These are phyloP conservation scores for Miltochrista miniata DNA, from an alignment of 2,888 invertebrate genomes.

Conservation along the genomic window DNA sequence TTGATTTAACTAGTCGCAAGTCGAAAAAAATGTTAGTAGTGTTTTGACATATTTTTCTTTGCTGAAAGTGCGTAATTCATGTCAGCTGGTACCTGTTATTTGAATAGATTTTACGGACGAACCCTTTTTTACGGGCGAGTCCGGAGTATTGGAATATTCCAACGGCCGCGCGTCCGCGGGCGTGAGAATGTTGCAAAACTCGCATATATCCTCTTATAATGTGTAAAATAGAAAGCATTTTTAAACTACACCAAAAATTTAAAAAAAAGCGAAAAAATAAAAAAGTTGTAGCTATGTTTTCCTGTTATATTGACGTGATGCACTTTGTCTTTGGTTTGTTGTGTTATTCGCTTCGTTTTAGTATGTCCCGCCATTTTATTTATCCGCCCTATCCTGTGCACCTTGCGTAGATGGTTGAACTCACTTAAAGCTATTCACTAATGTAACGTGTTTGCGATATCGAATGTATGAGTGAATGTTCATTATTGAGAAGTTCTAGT, in stretches of 20 bases:
- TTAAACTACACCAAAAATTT: slow-evolving; percentile 65
- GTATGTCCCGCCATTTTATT: slow-evolving; percentile 62
- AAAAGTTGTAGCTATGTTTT: slow-evolving; percentile 67
- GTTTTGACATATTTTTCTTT: slow-evolving; percentile 85
- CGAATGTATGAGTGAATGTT: slow-evolving; percentile 41
- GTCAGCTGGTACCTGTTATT: slow-evolving; percentile 79
- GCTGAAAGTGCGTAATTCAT: slow-evolving; percentile 85
- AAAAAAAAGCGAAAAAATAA: slow-evolving; percentile 52
- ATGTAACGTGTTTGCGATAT: slow-evolving; percentile 40
- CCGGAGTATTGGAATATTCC: slow-evolving; percentile 69
- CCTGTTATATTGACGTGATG: slow-evolving; percentile 71
- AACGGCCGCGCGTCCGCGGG: slow-evolving; percentile 51
- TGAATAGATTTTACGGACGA: slow-evolving; percentile 51
- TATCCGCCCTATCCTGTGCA: slow-evolving; percentile 66
- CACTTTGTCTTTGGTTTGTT: slow-evolving; percentile 76
- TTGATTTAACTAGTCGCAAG: slow-evolving; percentile 84
- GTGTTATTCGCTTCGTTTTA: slow-evolving; percentile 78
- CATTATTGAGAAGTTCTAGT: slow-evolving; percentile 21
- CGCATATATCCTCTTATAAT: slow-evolving; percentile 52
- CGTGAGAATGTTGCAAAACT: slow-evolving; percentile 74
- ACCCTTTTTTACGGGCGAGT: slow-evolving; percentile 28
- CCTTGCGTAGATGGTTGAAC: slow-evolving; percentile 53
- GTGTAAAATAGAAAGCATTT: slow-evolving; percentile 78
- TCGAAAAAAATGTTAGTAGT: slow-evolving; percentile 83
- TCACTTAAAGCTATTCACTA: slow-evolving; percentile 32